A percentile compares a stretch with the other conserved stretches of the same genome.
Conservation (phyloP, 2,888 invertebrate species). For the Fissipunctia ypsillon region DNA sequence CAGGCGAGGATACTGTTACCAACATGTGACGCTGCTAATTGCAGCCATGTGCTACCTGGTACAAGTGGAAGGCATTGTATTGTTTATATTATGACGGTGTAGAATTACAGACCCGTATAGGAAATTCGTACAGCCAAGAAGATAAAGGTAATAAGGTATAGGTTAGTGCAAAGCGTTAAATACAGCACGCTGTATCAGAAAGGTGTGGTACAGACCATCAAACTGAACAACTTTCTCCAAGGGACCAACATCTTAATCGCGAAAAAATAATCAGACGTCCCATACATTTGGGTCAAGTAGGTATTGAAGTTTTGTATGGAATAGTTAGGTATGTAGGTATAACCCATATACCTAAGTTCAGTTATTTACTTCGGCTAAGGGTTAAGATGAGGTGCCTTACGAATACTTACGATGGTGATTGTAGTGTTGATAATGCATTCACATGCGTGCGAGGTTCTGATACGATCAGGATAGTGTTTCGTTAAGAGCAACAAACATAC, state of each 20-base stretch:
- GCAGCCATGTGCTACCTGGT: constrained; percentile 50
- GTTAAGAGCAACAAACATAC: not conserved
- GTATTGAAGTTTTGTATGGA: too few relatives aligned
- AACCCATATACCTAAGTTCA: too few relatives aligned
- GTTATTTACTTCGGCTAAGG: not conserved
- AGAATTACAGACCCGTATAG: not conserved
- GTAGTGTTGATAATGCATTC: not conserved
- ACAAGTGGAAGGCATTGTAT: not conserved
- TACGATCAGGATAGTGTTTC: not conserved
- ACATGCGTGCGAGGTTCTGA: not conserved
- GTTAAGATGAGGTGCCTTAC: not conserved
- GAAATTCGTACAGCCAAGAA: not conserved
- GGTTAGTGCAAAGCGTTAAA: too few relatives aligned
- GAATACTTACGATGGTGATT: not conserved
- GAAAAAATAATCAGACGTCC: too few relatives aligned
- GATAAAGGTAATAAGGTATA: too few relatives aligned
- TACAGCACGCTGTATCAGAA: too few relatives aligned
- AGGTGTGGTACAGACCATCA: too few relatives aligned
- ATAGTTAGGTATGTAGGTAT: too few relatives aligned
- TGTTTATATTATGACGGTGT: constrained; percentile 6
- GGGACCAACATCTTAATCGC: too few relatives aligned
- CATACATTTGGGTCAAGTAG: too few relatives aligned
- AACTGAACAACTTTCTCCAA: too few relatives aligned
- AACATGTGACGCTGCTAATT: constrained; percentile 35
- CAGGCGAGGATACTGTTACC: constrained; percentile 46